Evolutionary conservation across 2,113 vertebrate species (phyloP).

Genomic region (Nesogale talazaci): DNA sequence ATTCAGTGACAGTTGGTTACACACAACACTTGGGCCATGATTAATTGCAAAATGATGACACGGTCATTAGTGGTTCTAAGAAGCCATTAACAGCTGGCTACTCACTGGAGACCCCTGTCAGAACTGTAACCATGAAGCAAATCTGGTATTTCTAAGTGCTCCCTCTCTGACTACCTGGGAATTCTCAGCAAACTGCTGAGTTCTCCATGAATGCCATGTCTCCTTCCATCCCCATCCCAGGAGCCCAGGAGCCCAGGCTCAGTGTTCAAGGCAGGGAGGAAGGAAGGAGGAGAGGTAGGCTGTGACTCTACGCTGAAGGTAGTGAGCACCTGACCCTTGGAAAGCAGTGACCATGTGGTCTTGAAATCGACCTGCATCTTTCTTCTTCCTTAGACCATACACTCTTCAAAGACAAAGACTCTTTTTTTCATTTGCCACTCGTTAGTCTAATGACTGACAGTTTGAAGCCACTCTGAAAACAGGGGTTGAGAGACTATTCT

Average conservation of each 20-base stretch:
- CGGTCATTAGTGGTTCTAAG: neutral
- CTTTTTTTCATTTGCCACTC: neutral
- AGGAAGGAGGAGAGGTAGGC: neutral
- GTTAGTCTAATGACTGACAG: neutral
- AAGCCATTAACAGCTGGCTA: constrained; percentile 14
- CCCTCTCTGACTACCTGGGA: neutral
- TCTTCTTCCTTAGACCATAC: neutral
- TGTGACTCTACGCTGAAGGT: neutral
- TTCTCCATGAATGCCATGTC: neutral
- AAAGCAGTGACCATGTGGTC: neutral
- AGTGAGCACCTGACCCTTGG: neutral
- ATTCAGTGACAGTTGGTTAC: neutral
- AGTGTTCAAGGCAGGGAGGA: no score
- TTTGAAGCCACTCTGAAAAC: neutral
- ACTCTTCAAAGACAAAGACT: neutral
- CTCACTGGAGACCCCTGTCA: constrained; percentile 31
- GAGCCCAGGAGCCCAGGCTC: neutral
- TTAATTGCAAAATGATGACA: constrained; percentile 44
- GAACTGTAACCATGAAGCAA: neutral
- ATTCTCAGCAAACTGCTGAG: neutral
- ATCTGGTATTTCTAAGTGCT: neutral
- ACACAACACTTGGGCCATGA: neutral
- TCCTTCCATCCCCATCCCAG: neutral
- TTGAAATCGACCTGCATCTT: neutral
- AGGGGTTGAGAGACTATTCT: neutral